Evolutionary conservation across 2,797 vertebrate species (phyloP).

Genomic region (Parauchenoglanis ngamensis): DNA sequence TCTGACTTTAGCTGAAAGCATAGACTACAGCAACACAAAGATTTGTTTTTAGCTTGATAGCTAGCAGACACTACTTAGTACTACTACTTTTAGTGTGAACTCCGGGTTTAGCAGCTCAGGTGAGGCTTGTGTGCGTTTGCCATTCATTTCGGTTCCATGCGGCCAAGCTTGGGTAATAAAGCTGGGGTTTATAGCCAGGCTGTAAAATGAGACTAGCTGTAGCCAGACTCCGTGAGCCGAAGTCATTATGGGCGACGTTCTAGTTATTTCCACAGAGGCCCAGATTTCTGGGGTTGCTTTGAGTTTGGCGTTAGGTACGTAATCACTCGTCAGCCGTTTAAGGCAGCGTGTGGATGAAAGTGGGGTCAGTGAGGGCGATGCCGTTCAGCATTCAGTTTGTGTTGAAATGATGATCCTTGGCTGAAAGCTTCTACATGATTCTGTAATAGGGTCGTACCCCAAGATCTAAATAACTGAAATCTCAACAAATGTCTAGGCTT

Average conservation of each 20-base stretch:
- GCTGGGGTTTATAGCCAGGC: background rate
- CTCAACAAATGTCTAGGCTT: too few relatives aligned
- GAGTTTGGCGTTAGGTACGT: background rate
- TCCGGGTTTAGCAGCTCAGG: background rate
- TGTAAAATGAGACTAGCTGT: constrained; percentile 25
- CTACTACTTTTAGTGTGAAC: background rate
- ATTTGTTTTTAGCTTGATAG: background rate
- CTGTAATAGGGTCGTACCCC: too few relatives aligned
- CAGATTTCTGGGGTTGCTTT: background rate
- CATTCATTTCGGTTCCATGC: background rate
- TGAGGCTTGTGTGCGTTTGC: background rate
- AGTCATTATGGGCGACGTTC: background rate
- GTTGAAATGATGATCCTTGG: background rate
- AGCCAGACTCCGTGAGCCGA: background rate
- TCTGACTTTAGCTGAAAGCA: background rate
- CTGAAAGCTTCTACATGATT: background rate
- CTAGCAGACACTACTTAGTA: background rate
- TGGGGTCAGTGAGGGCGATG: background rate
- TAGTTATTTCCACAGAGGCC: constrained; percentile 17
- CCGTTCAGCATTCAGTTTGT: background rate
- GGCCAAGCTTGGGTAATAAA: constrained; percentile 25
- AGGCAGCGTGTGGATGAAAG: background rate
- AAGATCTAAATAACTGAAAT: too few relatives aligned
- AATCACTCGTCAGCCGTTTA: background rate
- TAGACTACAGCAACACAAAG: background rate